Base-by-base conservation (phyloP, 2,797 vertebrate species). In the Rachycentron canadum region DNA sequence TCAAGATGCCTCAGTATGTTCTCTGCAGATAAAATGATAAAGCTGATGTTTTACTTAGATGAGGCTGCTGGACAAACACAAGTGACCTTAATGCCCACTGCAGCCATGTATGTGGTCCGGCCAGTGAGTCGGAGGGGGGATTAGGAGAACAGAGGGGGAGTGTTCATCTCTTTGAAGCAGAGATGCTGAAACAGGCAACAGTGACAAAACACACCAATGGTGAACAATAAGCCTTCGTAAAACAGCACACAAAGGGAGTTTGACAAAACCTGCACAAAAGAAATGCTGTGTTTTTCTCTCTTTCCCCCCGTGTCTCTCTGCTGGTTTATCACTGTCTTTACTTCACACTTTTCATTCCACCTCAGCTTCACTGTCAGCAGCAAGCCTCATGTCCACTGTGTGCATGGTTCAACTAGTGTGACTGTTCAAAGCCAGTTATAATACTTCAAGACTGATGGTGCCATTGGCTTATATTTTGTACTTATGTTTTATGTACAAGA, bases 141-240 rank as follows among this genome's bases (percentile, higher is more conserved):
- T 92, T 92, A 92, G 58, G 69, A 63, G 70, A 86, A 92, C 89
- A 94, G 83, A 88, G 79, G 63, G 63, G 34, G 45, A 40, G 58
- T 40, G 77, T 77, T 70, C 64, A 53, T 76, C 84, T 87, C 84
- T 92, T 92, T 92, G 82, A 90, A 61, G 73, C 68, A 89, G 86
- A 86, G 91, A 78, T 91, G 91, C 91, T 93, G 92, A 92, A 93
- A 90, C 73, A 89, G 85, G 89, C 84, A 88, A 84, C 50, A 36
- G 65, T 68, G 65, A 92, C 92, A 93, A 92, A 93, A 88, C 79
- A 65, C 66, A 74, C 34, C 71, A 65, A 55, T 60, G 55, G 71
- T 38, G 65, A 68, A 92, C 89, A 91, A 93, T 86, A 53, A 81
- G 69, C 78, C n/a, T 52, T 58, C 25, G 60, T 80, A 83, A 86